Base-by-base conservation (phyloP, 2,888 invertebrate genomes). In the Tinea pellionella region DNA sequence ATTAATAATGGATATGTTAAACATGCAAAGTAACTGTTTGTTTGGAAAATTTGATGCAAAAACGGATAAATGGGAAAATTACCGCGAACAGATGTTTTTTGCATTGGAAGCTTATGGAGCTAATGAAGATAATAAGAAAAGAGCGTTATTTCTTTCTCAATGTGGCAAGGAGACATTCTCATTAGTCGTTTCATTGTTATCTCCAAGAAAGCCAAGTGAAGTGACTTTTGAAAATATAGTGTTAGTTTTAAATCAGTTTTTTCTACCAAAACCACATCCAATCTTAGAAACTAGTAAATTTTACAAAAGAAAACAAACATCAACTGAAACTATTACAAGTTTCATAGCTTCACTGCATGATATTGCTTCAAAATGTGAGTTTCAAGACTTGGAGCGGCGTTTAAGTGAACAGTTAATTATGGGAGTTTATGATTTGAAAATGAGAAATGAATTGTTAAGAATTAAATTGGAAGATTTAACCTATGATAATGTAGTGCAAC, bases 261-360 rank as follows among this genome's bases (percentile, higher is more conserved):
- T 61, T 7, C 61, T 24, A 24, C 61, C 7, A n/a, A 60, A 24
- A n/a, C 61, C 60, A 12, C 62, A 61, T 41, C 62, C 62, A 29
- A 55, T 62, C 6, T 42, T 62, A 19, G 55, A 62, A 61, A 60
- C 58, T 1, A 53, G 58, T 18, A 59, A 59, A 18, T 60, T 62
- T 43, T 58, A 60, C 18, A 47, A 60, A 47, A 37, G 55, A 53
- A 60, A 15, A 11, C 53, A 61, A 30, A 15, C 12, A 42, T 13
- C 55, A 29, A 51, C 56, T 16, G 41, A 56, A 59, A 30, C 30
- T 3, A 42, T 59, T 12, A 53, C 53, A 9, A 30, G 15, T 12
- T 60, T 42, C 56, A 42, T 55, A 12, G 59, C 59, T 1, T 42
- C 42, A 2, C 15, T 59, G 12, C 59, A 42, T 43, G 59, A 59